Evolutionary conservation across 1,140 invertebrate species (phyloP).

Genomic region (Rhagoletis zephyria): DNA sequence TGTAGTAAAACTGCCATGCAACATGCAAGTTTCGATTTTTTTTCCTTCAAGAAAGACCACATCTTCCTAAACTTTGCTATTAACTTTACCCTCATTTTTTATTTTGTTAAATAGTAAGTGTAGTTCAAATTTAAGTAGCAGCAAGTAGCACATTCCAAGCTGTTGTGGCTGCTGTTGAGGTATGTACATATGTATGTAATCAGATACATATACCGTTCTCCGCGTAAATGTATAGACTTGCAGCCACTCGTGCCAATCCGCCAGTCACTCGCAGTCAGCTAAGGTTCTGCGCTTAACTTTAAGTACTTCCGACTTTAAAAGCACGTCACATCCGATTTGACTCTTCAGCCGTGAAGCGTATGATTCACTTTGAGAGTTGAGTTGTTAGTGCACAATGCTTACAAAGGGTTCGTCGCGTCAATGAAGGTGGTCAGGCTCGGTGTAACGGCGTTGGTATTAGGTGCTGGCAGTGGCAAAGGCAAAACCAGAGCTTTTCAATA

Average conservation of each 20-base stretch:
- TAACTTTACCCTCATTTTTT: neutral
- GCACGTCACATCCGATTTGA: slow-evolving; percentile 72
- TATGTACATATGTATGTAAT: too few relatives aligned
- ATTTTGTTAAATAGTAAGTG: neutral
- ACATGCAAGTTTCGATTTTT: slow-evolving; percentile 25
- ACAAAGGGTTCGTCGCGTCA: neutral
- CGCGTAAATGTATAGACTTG: neutral
- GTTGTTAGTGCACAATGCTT: neutral
- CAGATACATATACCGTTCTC: neutral
- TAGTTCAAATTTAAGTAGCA: slow-evolving; percentile 31
- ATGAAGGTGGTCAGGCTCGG: neutral
- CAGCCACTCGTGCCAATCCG: slow-evolving; percentile 39
- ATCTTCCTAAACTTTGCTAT: slow-evolving; percentile 1
- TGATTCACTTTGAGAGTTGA: slow-evolving; percentile 33
- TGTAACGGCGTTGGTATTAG: too few relatives aligned
- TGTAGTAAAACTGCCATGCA: slow-evolving; percentile 44
- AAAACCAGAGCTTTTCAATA: too few relatives aligned
- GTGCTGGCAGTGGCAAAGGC: too few relatives aligned
- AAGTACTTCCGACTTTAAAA: slow-evolving; percentile 73
- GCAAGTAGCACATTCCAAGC: slow-evolving; percentile 20
- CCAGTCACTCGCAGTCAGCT: slow-evolving; percentile 22
- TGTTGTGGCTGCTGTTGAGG: neutral
- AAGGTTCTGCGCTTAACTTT: slow-evolving; percentile 71
- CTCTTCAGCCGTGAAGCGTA: slow-evolving; percentile 54
- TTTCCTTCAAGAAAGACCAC: neutral